phyloP scores from a whole-genome alignment of 1,140 invertebrate genomes.

The Bradynema listronoti region DNA sequence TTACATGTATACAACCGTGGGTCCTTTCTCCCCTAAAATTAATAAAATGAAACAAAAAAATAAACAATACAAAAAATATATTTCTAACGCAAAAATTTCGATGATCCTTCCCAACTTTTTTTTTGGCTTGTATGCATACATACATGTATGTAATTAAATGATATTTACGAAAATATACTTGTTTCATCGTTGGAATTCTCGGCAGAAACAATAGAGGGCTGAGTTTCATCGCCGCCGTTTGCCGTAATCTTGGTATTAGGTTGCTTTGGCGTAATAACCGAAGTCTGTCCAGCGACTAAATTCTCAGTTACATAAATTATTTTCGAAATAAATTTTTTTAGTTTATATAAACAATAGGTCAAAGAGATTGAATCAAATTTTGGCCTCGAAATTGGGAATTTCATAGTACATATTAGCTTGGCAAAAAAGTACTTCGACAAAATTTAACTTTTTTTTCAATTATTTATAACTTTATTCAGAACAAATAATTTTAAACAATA shows the following conservation, averaged over 20 bases:
- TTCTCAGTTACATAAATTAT: too few relatives aligned
- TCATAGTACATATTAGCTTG: too few relatives aligned
- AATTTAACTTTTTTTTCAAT: too few relatives aligned
- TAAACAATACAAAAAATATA: background rate
- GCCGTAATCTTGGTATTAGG: constrained; percentile 22
- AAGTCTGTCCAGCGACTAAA: constrained; percentile 17
- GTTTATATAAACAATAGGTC: too few relatives aligned
- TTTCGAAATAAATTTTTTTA: too few relatives aligned
- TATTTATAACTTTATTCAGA: too few relatives aligned
- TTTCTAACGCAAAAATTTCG: background rate
- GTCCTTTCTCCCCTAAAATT: background rate
- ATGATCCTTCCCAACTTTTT: background rate
- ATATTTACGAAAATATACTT: constrained; percentile 16
- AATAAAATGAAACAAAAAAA: background rate
- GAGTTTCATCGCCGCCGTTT: constrained; percentile 6
- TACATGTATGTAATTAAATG: background rate
- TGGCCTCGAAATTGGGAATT: too few relatives aligned
- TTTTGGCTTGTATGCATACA: constrained; percentile 10
- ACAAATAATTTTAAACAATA: too few relatives aligned
- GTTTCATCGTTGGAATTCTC: constrained; percentile 39
- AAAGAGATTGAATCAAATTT: too few relatives aligned
- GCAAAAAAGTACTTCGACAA: too few relatives aligned
- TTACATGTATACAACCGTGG: background rate
- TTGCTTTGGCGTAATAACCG: background rate
- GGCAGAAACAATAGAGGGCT: background rate